These are phyloP conservation scores for Norana najaformis DNA, from an alignment of 2,888 invertebrate species.

Conservation along the genomic window DNA sequence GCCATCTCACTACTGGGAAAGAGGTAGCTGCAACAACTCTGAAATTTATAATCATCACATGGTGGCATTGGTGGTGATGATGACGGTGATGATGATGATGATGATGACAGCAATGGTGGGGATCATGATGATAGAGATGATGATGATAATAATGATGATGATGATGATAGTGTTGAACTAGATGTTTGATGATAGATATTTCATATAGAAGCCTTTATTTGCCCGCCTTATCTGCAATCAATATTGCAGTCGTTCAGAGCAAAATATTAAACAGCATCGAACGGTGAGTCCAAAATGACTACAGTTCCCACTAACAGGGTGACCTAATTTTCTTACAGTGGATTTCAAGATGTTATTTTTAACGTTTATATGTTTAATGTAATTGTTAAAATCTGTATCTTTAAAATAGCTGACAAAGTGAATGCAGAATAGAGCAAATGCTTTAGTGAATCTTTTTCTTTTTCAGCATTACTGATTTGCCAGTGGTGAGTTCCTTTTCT, in stretches of 20 bases:
- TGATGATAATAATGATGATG: neutral
- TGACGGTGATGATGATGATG: neutral
- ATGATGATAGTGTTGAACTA: too few relatives aligned
- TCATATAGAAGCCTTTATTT: too few relatives aligned
- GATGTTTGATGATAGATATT: too few relatives aligned
- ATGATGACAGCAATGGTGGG: neutral
- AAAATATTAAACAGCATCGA: too few relatives aligned
- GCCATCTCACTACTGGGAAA: constrained; percentile 87
- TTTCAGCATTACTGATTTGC: constrained; percentile 39
- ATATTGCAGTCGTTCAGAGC: too few relatives aligned
- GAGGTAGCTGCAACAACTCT: constrained; percentile 48
- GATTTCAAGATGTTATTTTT: too few relatives aligned
- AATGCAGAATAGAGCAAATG: neutral
- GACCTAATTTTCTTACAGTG: too few relatives aligned
- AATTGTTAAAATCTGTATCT: too few relatives aligned
- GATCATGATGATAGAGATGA: neutral
- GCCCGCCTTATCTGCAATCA: too few relatives aligned
- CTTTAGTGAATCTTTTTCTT: neutral
- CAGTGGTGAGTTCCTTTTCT: constrained; percentile 35
- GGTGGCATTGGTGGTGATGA: neutral
- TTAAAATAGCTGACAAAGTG: neutral
- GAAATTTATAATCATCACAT: neutral
- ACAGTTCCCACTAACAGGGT: too few relatives aligned
- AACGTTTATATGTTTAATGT: too few relatives aligned
- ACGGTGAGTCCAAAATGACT: too few relatives aligned